Evolutionary conservation across 1,140 invertebrate species (phyloP).

Genomic region (Caenorhabditis tropicalis): DNA sequence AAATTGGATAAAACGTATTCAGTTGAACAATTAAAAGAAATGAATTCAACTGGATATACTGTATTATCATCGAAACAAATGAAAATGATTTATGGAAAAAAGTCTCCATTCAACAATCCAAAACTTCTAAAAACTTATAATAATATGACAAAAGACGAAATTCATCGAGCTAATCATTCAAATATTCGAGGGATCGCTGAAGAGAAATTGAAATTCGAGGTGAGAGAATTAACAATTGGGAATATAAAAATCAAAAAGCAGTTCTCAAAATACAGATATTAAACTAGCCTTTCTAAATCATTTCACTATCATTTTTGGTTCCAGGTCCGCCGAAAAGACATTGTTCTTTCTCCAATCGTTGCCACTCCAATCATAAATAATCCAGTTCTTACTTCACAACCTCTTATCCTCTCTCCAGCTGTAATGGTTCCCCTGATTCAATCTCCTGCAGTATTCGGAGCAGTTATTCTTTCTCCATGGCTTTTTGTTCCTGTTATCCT

Average conservation of each 20-base stretch:
- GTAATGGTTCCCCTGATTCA: slow-evolving; percentile 54
- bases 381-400: slow-evolving; percentile 38
- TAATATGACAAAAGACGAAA: slow-evolving; percentile 50
- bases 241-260: too few species aligned
- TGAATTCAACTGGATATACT: slow-evolving; percentile 61
- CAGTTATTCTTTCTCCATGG: slow-evolving; percentile 58
- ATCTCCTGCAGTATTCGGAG: slow-evolving; percentile 58
- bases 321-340: slow-evolving; percentile 53
- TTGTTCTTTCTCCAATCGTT: slow-evolving; percentile 56
- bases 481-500: slow-evolving; percentile 62
- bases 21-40: slow-evolving; percentile 58
- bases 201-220: slow-evolving; percentile 38
- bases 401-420: slow-evolving; percentile 55
- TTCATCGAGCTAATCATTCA: slow-evolving; percentile 46
- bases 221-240: not conserved
- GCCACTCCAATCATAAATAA: slow-evolving; percentile 49
- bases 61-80: slow-evolving; percentile 56
- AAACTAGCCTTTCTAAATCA: too few species aligned
- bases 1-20: slow-evolving; percentile 55
- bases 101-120: slow-evolving; percentile 62
- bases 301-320: not conserved
- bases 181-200: slow-evolving; percentile 46
- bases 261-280: too few species aligned
- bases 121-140: slow-evolving; percentile 3
- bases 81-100: slow-evolving; percentile 59